These are phyloP conservation scores for Synergus gifuensis DNA, from an alignment of 2,888 invertebrate genomes.

Conservation along the genomic window DNA sequence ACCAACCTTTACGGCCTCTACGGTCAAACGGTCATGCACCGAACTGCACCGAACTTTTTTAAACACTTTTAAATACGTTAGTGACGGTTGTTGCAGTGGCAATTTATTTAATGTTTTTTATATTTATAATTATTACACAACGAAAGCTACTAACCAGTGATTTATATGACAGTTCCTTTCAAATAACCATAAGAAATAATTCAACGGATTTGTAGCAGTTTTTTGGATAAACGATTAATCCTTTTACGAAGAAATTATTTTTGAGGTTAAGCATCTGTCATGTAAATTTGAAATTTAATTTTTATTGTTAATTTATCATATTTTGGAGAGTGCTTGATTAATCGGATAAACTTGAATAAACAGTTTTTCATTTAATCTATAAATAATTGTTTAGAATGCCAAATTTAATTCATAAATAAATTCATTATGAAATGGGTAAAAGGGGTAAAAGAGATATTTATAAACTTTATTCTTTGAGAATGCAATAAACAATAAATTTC, in stretches of 20 bases:
- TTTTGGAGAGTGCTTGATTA: not conserved
- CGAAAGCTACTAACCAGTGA: not conserved
- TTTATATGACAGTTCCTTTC: not conserved
- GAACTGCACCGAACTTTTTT: too few species aligned
- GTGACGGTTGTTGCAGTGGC: not conserved
- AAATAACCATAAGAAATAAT: not conserved
- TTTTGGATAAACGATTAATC: not conserved
- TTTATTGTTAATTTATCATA: not conserved
- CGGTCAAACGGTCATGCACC: too few species aligned
- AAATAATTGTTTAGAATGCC: not conserved
- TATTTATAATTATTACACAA: not conserved
- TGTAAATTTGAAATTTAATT: not conserved
- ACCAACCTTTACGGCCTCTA: too few species aligned
- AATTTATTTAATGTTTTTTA: not conserved
- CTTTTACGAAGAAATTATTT: not conserved
- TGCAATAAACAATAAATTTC: too few species aligned
- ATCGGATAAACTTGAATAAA: not conserved
- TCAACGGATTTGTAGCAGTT: not conserved
- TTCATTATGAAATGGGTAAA: not conserved
- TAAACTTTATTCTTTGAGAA: too few species aligned
- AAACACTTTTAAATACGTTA: too few species aligned
- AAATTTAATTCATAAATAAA: not conserved
- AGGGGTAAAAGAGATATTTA: not conserved
- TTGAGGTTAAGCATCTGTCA: not conserved
- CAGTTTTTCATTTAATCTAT: not conserved